A percentile compares a stretch with the other conserved stretches of the same genome.
phyloP scores from a whole-genome alignment of 2,113 vertebrate species.

The Psittacara wagleri region DNA sequence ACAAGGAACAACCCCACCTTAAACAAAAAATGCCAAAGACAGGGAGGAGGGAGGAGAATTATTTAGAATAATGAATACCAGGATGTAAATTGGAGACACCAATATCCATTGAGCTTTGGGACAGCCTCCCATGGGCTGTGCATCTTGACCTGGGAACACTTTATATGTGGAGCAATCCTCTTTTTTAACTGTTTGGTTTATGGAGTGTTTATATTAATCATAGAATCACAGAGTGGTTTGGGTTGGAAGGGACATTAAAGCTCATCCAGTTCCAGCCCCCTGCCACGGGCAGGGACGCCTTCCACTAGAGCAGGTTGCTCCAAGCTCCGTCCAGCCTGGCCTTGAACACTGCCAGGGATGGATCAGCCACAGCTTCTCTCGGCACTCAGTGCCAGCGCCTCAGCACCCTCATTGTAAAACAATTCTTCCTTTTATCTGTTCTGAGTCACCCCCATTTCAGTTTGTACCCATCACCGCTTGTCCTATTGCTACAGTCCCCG shows the following conservation, averaged over 20 bases:
- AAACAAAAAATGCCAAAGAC: slow-evolving; percentile 29
- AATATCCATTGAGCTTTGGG: neutral
- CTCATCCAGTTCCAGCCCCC: neutral
- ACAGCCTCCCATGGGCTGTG: neutral
- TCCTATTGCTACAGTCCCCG: neutral
- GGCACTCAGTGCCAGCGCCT: neutral
- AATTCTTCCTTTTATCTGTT: neutral
- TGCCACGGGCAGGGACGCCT: neutral
- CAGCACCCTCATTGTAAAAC: neutral
- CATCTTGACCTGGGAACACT: neutral
- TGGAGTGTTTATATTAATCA: neutral
- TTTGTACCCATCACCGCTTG: neutral
- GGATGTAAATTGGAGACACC: slow-evolving; percentile 25
- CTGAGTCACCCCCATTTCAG: neutral
- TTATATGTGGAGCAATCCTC: neutral
- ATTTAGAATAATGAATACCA: slow-evolving; percentile 17
- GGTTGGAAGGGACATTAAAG: neutral
- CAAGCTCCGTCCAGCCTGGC: neutral
- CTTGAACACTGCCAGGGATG: neutral
- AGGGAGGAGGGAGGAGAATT: neutral
- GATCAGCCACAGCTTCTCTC: neutral
- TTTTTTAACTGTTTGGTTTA: neutral
- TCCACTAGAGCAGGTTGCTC: neutral
- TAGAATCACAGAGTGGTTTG: neutral
- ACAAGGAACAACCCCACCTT: slow-evolving; percentile 44